Conservation (phyloP, 2,113 vertebrate genomes). For the Oreochromis tanganicae region DNA sequence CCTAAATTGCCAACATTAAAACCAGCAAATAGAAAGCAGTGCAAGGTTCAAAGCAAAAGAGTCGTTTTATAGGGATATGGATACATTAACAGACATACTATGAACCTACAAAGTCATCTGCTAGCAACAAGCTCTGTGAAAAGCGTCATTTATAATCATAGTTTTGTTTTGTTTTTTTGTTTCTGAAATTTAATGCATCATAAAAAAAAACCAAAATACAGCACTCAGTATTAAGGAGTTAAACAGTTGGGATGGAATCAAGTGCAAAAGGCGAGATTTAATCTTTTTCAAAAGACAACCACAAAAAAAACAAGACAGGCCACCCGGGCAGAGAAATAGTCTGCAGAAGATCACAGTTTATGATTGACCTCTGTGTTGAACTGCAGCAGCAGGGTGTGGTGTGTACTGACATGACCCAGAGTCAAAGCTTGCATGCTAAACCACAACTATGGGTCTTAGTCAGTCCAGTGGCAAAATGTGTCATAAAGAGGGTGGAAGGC, state of each 20-base stretch:
- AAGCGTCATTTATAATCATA: not conserved
- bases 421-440: constrained; percentile 25
- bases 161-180: not conserved
- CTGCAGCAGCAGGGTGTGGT: constrained; percentile 38
- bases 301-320: not conserved
- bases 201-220: not conserved
- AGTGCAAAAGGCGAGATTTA: not conserved
- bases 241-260: not conserved
- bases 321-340: constrained; percentile 8
- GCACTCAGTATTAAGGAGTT: not conserved
- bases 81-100: constrained; percentile 5
- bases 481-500: not conserved
- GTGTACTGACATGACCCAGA: constrained; percentile 48
- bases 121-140: not conserved
- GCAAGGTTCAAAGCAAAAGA: constrained; percentile 35
- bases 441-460: constrained; percentile 48
- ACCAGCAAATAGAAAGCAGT: constrained; percentile 23
- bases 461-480: constrained; percentile 17
- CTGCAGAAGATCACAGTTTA: constrained; percentile 21
- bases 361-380: constrained; percentile 22
- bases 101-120: not conserved
- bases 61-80: constrained; percentile 31
- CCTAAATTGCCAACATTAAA: constrained; percentile 57
- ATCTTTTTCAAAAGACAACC: not conserved
- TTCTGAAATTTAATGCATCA: not conserved